A percentile compares a stretch with the other conserved stretches of the same genome.
phyloP scores from a whole-genome alignment of 2,113 vertebrate species.

The Chrysemys picta region DNA sequence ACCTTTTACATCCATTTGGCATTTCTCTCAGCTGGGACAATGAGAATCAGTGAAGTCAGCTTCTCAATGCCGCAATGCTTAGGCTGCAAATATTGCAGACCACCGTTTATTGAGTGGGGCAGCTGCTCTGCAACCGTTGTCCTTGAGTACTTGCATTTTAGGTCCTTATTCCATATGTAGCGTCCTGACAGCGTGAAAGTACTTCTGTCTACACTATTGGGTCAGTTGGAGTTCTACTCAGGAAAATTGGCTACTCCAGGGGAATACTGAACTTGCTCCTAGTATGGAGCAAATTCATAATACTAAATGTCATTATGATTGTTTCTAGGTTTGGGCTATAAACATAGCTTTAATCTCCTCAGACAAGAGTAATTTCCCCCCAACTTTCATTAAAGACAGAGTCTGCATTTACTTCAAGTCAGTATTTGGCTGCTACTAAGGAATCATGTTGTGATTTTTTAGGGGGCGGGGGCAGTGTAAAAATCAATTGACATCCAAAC shows the following conservation, averaged over 20 bases:
- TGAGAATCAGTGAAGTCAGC: not conserved
- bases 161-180: not conserved
- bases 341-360: not conserved
- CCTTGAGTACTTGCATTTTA: not conserved
- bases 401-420: not conserved
- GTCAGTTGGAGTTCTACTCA: not conserved
- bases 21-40: not conserved
- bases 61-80: not conserved
- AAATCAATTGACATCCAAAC: not conserved
- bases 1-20: not conserved
- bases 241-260: not conserved
- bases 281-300: not conserved
- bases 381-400: not conserved
- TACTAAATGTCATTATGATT: not conserved
- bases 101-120: not conserved
- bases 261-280: not conserved
- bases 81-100: not conserved
- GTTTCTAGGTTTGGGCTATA: not conserved
- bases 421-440: not conserved
- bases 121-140: not conserved
- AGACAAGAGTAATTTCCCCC: not conserved
- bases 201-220: not conserved
- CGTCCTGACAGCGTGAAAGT: not conserved
- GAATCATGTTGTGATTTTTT: not conserved
- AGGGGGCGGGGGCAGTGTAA: not conserved